phyloP scores from a whole-genome alignment of 2,113 vertebrate genomes.

The Glaucidium brasilianum region DNA sequence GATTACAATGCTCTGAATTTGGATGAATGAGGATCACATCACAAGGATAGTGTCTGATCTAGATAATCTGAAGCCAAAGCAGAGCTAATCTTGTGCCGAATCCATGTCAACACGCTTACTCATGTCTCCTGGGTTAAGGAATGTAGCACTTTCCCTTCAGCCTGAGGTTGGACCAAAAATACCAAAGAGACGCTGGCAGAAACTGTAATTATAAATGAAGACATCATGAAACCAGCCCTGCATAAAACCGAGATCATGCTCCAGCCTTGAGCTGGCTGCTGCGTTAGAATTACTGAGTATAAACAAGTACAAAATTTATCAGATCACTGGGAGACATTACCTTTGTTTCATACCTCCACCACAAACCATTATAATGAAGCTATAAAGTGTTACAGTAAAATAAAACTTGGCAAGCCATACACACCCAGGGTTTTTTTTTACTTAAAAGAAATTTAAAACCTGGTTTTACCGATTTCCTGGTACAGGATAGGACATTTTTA shows the following conservation, averaged over 20 bases:
- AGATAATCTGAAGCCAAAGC: not conserved
- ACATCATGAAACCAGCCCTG: not conserved
- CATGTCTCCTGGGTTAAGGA: not conserved
- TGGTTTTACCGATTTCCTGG: not conserved
- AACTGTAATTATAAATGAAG: conserved; percentile 6
- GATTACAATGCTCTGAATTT: not conserved
- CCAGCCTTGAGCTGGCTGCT: not conserved
- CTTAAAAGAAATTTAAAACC: not conserved
- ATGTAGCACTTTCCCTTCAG: conserved; percentile 26
- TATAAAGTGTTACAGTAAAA: not conserved
- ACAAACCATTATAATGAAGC: not conserved
- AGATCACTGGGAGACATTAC: not conserved
- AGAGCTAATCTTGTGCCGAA: not conserved
- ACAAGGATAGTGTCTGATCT: not conserved
- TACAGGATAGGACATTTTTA: not conserved
- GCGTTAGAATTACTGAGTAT: not conserved
- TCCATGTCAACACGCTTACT: conserved; percentile 7
- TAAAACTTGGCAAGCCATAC: not conserved
- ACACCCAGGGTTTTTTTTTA: not conserved
- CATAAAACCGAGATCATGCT: not conserved
- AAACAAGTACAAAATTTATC: not conserved
- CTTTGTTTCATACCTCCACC: not conserved
- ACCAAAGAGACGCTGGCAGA: not conserved
- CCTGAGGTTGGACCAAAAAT: not conserved
- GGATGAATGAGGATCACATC: not conserved